Evolutionary conservation across 2,797 vertebrate genomes (phyloP), one percentile per base, ranked within the genome.

Genomic region (Malurus splendens): DNA sequence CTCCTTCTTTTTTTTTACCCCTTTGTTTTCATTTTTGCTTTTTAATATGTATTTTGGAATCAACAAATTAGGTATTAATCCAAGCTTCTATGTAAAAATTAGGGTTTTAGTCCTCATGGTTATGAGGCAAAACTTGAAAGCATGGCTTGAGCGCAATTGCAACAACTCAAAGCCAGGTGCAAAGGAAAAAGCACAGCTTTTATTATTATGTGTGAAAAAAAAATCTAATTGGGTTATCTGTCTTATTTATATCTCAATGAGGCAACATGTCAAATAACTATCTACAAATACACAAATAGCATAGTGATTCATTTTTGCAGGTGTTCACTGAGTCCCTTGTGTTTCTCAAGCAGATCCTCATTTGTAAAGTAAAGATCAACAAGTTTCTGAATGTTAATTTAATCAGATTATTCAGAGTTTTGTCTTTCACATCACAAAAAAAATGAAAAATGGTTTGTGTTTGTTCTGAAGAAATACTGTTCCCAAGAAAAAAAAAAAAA

Each of bases 381-480:
- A 75, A 89, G 89, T 95, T 95, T 93, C 88, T 92, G 50, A 90
- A 74, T 91, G 78, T 90, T 93, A 61, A 90, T 94, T 94, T 94
- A 77, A 92, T 95, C 85, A 87, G 82, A 92, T 89, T 90, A 87
- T 87, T 91, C 57, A 82, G 5, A 51, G 62, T 86, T 94, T 87
- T 95, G 72, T 80, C 68, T 94, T 77, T 47, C 44, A 30, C 2
- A 3, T 93, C 55, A 90, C 47, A 82, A 24, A 84, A 32, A 32
- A 89, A 87, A 94, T 82, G 25, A 96, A 96, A 96, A 90, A 19
- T 60, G 80, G 30, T 68, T 96, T 93, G 45, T 78, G 54, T 91
- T 92, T 95, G 41, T 82, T 87, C 32, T 84, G 44, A 91, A 82
- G 59, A 87, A 93, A 61, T 67, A 12, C 9, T 79, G 23, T 87